Evolutionary conservation across 2,888 invertebrate species (phyloP).

Genomic region (Unio pictorum): DNA sequence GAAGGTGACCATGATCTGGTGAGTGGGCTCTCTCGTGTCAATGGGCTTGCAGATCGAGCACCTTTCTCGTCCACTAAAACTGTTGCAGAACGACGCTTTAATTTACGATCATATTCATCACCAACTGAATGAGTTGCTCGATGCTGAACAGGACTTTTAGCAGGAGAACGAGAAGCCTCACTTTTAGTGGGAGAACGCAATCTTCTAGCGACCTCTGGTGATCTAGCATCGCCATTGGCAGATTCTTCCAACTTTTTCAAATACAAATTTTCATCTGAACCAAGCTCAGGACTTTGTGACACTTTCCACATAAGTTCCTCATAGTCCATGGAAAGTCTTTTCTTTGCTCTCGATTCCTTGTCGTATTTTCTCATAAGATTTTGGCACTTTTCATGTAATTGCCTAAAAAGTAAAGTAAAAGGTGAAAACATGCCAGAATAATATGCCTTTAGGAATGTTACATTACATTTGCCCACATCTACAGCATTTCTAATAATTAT

Average conservation of each 20-base stretch:
- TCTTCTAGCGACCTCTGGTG: slow-evolving; percentile 39
- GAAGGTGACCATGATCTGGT: slow-evolving; percentile 34
- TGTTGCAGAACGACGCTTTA: slow-evolving; percentile 59
- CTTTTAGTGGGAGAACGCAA: slow-evolving; percentile 41
- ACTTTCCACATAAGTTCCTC: slow-evolving; percentile 92
- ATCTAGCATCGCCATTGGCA: slow-evolving; percentile 38
- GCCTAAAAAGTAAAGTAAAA: slow-evolving; percentile 72
- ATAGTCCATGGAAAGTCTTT: slow-evolving; percentile 84
- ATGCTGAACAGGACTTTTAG: slow-evolving; percentile 37
- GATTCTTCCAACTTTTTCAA: slow-evolving; percentile 53
- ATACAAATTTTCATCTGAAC: slow-evolving; percentile 49
- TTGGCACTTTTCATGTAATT: slow-evolving; percentile 81
- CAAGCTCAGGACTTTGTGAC: slow-evolving; percentile 44
- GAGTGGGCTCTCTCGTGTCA: slow-evolving; percentile 23
- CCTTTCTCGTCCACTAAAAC: slow-evolving; percentile 45
- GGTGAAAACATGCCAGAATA: background rate
- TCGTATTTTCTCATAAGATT: slow-evolving; percentile 78
- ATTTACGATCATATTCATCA: slow-evolving; percentile 46
- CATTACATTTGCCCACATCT: background rate
- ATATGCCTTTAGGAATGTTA: background rate
- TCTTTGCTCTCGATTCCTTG: slow-evolving; percentile 84
- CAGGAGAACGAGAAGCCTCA: slow-evolving; percentile 31
- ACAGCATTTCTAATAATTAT: no score
- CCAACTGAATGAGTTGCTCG: slow-evolving; percentile 37
- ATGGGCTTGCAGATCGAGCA: slow-evolving; percentile 33